Base-by-base conservation (phyloP, 2,797 vertebrate genomes). In the Falco biarmicus region DNA sequence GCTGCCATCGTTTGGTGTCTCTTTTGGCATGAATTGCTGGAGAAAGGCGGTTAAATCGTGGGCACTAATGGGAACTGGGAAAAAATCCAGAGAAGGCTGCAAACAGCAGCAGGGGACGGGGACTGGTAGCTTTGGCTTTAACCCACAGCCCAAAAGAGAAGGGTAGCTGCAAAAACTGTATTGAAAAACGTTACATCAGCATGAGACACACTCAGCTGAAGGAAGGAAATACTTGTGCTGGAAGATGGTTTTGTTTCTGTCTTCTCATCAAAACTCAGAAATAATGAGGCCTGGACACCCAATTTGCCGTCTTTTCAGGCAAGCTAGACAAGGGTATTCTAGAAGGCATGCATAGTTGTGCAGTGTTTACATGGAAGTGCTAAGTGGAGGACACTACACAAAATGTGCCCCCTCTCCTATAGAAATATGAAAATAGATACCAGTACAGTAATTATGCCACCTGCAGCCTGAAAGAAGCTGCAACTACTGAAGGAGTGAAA, bases 81-180 rank as follows among this genome's bases (percentile, higher is more conserved):
- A 48, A 48, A 31, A 85, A 13, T 14, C 4, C 37, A 39, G 66
- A 74, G 63, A 64, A 78, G 61, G 10, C n/a, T 89, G 26, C 7
- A 11, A n/a, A 45, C 12, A 69, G 50, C 60, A 45, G 34, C 12
- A 8, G 20, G 9, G 13, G 14, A 4, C 4, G 5, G 0, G 0
- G 16, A 16, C 32, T 80, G 45, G 34, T 29, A 69, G 8, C 47
- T 85, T 56, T 47, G 57, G 13, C 34, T 69, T 48, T 25, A 59
- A 8, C 22, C 17, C 21, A 29, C 39, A 60, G 70, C 39, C 59
- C 2, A 0, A 29, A 65, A 61, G 32, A 65, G 37, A 18, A 75
- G 47, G 45, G 28, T 45, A 89, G 16, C 50, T 76, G 51, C 54
- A 84, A 65, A 82, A 89, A 39, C 10, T 1, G 1, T 11, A 3